A percentile compares a stretch with the other conserved stretches of the same genome.
Conservation (phyloP, 2,797 vertebrate species). For the Sciaenops ocellatus region DNA sequence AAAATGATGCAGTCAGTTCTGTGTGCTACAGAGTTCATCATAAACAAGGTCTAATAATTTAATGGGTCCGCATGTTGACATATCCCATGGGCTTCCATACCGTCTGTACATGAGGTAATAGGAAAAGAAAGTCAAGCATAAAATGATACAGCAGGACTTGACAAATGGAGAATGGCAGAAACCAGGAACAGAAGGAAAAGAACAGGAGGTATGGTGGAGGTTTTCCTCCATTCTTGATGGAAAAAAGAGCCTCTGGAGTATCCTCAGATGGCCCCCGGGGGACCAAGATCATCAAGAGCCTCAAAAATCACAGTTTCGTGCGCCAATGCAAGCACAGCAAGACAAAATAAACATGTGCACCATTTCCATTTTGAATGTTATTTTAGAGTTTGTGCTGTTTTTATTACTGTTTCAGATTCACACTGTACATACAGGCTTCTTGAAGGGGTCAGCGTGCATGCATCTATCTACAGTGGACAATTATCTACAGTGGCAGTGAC, state of each 20-base stretch:
- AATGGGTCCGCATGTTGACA: slow-evolving; percentile 80
- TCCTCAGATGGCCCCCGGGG: slow-evolving; percentile 20
- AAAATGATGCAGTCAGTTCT: slow-evolving; percentile 67
- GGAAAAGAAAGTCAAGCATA: slow-evolving; percentile 54
- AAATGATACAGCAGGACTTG: slow-evolving; percentile 56
- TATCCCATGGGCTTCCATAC: slow-evolving; percentile 69
- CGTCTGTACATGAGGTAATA: slow-evolving; percentile 60
- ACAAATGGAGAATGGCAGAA: slow-evolving; percentile 44
- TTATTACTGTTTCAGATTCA: background rate
- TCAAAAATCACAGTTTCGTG: background rate
- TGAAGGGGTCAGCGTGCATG: background rate
- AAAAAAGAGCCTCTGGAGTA: slow-evolving; percentile 19
- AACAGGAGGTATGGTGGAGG: background rate
- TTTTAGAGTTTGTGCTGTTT: background rate
- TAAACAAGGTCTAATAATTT: slow-evolving; percentile 83
- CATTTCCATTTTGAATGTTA: slow-evolving; percentile 1
- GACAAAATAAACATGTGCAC: background rate
- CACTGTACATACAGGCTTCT: background rate
- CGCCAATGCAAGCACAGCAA: background rate
- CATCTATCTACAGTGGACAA: background rate
- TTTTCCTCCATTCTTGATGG: slow-evolving; percentile 24
- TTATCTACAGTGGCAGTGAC: background rate
- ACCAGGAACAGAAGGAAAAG: slow-evolving; percentile 27
- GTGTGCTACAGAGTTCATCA: slow-evolving; percentile 79
- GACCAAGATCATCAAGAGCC: background rate